A percentile compares a stretch with the other conserved stretches of the same genome.
These are phyloP conservation scores for Hipposideros larvatus DNA, from an alignment of 2,797 vertebrate species.

Conservation along the genomic window DNA sequence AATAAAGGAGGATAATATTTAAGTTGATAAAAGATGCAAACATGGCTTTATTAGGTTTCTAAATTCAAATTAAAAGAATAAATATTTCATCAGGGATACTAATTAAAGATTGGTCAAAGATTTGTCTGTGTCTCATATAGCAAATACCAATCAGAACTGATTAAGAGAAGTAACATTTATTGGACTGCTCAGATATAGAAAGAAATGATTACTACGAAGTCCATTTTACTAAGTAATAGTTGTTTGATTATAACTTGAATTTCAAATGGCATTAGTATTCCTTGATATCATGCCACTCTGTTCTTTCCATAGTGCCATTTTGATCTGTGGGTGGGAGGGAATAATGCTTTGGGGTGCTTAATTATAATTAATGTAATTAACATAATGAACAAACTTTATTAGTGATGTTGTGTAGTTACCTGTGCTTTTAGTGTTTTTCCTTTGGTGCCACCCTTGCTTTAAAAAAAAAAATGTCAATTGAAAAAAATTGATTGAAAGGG, in stretches of 20 bases:
- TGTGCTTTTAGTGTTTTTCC: background rate
- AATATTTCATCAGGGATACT: constrained; percentile 88
- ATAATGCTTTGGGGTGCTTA: background rate
- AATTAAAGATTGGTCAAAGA: constrained; percentile 89
- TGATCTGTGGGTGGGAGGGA: fast-evolving
- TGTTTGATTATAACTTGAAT: constrained; percentile 75
- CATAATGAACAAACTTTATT: background rate
- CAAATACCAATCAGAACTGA: constrained; percentile 84
- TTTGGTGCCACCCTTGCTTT: background rate
- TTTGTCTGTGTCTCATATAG: constrained; percentile 84
- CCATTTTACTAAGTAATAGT: background rate
- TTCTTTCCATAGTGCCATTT: background rate
- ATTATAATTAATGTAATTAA: background rate
- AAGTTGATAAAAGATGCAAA: constrained; percentile 89
- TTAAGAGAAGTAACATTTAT: constrained; percentile 86
- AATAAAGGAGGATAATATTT: constrained; percentile 88
- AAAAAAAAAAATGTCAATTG: background rate
- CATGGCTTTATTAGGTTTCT: constrained; percentile 85
- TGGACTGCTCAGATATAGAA: constrained; percentile 71
- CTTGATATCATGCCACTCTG: background rate
- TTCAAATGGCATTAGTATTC: constrained; percentile 27
- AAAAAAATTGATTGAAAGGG: background rate
- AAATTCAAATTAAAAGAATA: constrained; percentile 88
- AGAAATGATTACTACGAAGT: constrained; percentile 55
- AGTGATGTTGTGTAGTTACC: background rate